phyloP scores from a whole-genome alignment of 2,888 invertebrate species.

The Hirtodrosophila duncani region DNA sequence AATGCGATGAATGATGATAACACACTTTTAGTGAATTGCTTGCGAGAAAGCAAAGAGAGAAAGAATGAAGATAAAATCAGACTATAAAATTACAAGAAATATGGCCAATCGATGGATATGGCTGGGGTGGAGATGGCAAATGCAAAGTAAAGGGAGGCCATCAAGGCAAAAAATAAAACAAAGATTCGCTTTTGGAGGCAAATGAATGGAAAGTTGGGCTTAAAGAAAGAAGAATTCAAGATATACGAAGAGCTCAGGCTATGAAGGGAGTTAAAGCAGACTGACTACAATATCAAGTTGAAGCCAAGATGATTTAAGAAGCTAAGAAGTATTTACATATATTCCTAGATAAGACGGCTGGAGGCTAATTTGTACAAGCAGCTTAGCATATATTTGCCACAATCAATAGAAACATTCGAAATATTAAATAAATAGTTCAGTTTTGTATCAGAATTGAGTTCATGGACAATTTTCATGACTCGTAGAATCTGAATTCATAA shows the following conservation, averaged over 20 bases:
- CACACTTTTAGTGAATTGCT: constrained; percentile 35
- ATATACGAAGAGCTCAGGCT: no score
- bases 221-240: no score
- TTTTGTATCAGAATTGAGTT: no score
- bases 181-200: no score
- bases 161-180: neutral
- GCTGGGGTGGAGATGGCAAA: constrained; percentile 10
- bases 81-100: constrained; percentile 30
- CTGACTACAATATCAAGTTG: no score
- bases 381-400: no score
- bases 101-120: constrained; percentile 25
- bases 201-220: neutral
- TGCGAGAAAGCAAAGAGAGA: constrained; percentile 9
- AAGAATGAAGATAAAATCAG: neutral
- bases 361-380: neutral
- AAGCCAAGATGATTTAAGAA: no score
- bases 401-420: no score
- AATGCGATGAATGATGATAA: constrained; percentile 32
- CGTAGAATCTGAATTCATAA: neutral
- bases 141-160: constrained; percentile 18
- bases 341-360: no score
- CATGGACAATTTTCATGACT: neutral
- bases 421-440: no score
- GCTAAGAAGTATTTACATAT: no score
- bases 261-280: no score